A percentile compares a stretch with the other conserved stretches of the same genome.
phyloP scores from a whole-genome alignment of 1,140 invertebrate species.

The Lethocerus indicus region DNA sequence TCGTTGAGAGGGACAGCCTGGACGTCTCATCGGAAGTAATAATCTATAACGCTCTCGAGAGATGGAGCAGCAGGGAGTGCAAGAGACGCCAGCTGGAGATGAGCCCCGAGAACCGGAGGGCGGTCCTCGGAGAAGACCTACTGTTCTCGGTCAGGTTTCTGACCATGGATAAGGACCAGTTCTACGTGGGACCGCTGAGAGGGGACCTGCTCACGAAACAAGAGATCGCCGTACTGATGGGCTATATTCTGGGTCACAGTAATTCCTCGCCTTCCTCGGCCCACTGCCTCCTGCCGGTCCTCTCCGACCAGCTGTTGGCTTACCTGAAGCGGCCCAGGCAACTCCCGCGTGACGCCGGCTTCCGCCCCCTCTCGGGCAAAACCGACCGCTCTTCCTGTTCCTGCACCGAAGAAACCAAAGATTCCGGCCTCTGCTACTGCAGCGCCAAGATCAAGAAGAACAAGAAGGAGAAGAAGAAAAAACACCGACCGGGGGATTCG shows the following conservation, averaged over 20 bases:
- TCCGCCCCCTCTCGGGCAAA: conserved; percentile 7
- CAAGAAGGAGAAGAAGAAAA: conserved; percentile 19
- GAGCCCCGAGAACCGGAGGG: conserved; percentile 36
- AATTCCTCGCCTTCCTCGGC: conserved; percentile 8
- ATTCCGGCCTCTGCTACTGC: too few species aligned
- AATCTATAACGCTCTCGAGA: conserved; percentile 37
- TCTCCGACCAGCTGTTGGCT: conserved; percentile 9
- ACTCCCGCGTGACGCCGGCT: not conserved
- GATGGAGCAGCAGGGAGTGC: conserved; percentile 49
- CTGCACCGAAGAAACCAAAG: conserved; percentile 14
- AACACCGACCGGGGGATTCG: conserved; percentile 21
- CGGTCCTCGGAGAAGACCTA: conserved; percentile 38
- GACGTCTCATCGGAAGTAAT: conserved; percentile 32
- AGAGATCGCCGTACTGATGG: conserved; percentile 22
- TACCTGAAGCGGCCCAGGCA: conserved; percentile 4
- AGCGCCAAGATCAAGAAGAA: conserved; percentile 14
- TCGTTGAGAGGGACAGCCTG: conserved; percentile 40
- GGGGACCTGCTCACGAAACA: conserved; percentile 24
- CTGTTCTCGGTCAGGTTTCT: conserved; percentile 45
- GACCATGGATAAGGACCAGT: conserved; percentile 39
- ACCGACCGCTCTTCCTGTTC: not conserved
- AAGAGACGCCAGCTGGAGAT: conserved; percentile 40
- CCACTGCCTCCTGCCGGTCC: conserved; percentile 6
- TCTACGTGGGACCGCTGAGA: conserved; percentile 28
- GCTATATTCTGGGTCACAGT: conserved; percentile 12